phyloP scores from a whole-genome alignment of 1,140 invertebrate species.

The Cydia pomonella region DNA sequence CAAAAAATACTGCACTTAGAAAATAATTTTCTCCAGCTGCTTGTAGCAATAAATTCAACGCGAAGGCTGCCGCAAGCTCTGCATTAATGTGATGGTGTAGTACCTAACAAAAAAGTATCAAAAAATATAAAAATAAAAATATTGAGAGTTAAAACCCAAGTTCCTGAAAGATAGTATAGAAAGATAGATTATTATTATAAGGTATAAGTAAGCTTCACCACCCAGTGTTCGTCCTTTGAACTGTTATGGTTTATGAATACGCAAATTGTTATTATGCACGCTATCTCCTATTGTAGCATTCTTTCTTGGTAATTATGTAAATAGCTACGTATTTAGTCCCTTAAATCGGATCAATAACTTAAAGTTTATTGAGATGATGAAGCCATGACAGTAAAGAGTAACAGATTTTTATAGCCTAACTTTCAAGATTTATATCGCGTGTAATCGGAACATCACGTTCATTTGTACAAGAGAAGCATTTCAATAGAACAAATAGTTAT shows the following conservation, averaged over 20 bases:
- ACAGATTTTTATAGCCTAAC: background rate
- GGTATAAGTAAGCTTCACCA: too few species aligned
- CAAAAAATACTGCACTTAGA: background rate
- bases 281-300: background rate
- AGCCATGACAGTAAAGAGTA: background rate
- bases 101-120: too few species aligned
- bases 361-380: too few species aligned
- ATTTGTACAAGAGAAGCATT: background rate
- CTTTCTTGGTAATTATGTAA: constrained; percentile 7
- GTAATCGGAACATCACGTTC: background rate
- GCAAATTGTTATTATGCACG: constrained; percentile 7
- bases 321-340: background rate
- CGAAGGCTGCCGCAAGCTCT: background rate
- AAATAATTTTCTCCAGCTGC: background rate
- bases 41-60: background rate
- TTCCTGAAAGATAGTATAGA: background rate
- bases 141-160: background rate
- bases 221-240: too few species aligned
- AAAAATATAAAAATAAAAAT: too few species aligned
- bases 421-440: background rate
- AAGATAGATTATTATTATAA: too few species aligned
- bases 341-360: background rate
- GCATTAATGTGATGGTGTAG: background rate
- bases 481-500: background rate
- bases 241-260: background rate